A percentile compares a stretch with the other conserved stretches of the same genome.
These are phyloP conservation scores for Heptranchias perlo DNA, from an alignment of 2,113 vertebrate species.

Conservation along the genomic window DNA sequence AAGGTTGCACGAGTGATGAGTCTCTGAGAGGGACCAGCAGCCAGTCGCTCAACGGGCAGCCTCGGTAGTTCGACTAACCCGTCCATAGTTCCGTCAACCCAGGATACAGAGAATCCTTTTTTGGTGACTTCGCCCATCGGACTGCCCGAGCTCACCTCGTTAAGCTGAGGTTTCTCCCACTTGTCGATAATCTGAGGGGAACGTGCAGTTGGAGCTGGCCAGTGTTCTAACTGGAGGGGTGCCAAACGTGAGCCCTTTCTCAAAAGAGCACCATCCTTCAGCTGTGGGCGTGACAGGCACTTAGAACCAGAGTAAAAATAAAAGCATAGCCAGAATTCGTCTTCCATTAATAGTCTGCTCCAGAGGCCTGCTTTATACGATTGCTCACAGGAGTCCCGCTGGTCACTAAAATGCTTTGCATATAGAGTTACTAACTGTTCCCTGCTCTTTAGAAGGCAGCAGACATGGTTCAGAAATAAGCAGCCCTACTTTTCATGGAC, in stretches of 20 bases:
- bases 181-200: no score
- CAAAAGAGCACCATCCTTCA: background rate
- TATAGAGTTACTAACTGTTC: background rate
- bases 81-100: background rate
- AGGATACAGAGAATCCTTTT: background rate
- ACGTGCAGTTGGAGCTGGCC: background rate
- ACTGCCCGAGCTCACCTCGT: background rate
- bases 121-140: no score
- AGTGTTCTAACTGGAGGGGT: background rate
- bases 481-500: background rate
- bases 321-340: background rate
- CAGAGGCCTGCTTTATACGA: background rate
- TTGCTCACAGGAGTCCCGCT: background rate
- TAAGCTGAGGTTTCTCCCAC: background rate
- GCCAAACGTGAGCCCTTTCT: background rate
- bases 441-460: slow-evolving; percentile 6
- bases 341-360: background rate
- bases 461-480: background rate
- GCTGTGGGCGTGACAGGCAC: background rate
- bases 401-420: background rate
- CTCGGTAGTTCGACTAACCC: background rate
- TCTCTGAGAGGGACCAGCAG: background rate
- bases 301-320: background rate
- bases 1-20: no score
- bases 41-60: background rate